Base-by-base conservation (phyloP, 53 echinoderm and acorn worm genomes). In the Apostichopus leukothele region DNA sequence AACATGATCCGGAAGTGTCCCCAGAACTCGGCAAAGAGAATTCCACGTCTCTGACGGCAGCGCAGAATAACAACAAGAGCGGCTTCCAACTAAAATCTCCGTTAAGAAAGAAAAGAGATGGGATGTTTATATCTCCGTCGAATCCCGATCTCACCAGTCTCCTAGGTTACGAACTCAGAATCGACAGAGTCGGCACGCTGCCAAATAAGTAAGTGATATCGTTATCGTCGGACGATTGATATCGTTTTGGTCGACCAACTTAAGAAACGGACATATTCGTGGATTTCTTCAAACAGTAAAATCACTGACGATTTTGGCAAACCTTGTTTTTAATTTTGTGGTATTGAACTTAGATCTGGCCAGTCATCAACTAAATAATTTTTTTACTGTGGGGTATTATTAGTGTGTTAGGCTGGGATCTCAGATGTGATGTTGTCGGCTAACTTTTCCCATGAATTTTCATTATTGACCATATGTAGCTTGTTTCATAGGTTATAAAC, bases 1-100 rank as follows among this genome's bases (percentile, higher is more conserved):
- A 96, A 84, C 97, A 94, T 50, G 95, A 95, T 66, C 97, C 97
- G n/a, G 23, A 59, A 16, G 75, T 63, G 66, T 85, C 85, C 5
- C 85, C 85, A 6, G 85, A 85, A 67, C 60, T 85, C 8, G 68
- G 85, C 10, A 85, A 85, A 18, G 66, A 67, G 19, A 79, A 79
- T 18, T 50, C 22, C 18, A 21, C 16, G 52, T 52, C 25, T 20
- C 19, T 23, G 6, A 13, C 85, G 14, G 16, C 26, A 60, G 27
- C 9, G 3, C 21, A 85, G 8, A 85, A 85, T 67, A 85, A 85
- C 27, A 85, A 85, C 66, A 85, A 67, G 27, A 12, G 60, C 12
- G 61, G 68, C 27, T 85, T 85, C 7, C 50, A 9, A 12, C 25
- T 85, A 6, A 50, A 25, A 18, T 85, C 85, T 13, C 85, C 85